A percentile compares a stretch with the other conserved stretches of the same genome.
These are phyloP conservation scores for Martes flavigula DNA, from an alignment of 2,797 vertebrate genomes.

Conservation along the genomic window DNA sequence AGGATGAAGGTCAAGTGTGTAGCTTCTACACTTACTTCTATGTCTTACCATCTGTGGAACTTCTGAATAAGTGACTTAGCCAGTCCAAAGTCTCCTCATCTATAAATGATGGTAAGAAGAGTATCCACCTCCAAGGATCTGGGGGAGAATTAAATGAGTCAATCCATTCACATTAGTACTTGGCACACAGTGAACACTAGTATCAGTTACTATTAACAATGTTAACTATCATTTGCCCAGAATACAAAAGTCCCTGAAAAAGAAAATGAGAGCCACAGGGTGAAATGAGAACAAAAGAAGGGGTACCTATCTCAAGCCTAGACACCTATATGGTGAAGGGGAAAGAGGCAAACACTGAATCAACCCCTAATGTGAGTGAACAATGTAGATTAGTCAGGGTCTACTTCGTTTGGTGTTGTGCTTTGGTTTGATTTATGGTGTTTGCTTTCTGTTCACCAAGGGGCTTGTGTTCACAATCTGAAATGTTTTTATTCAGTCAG, in stretches of 20 bases:
- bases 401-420: neutral
- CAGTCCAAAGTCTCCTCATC: neutral
- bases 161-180: neutral
- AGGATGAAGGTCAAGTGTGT: neutral
- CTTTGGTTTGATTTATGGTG: neutral
- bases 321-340: neutral
- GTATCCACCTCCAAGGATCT: neutral
- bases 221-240: neutral
- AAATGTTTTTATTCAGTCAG: neutral
- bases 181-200: neutral
- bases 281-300: neutral
- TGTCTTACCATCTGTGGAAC: neutral
- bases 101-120: neutral
- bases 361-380: neutral
- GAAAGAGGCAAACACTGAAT: neutral
- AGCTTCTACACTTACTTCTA: neutral
- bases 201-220: neutral
- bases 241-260: neutral
- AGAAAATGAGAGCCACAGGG: neutral
- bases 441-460: neutral
- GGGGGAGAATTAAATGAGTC: neutral
- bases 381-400: neutral
- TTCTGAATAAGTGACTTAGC: neutral
- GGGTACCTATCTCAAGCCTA: neutral
- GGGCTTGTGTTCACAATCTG: neutral